Base-by-base conservation (phyloP, 1,140 invertebrate species). In the Himalopsyche phryganea region DNA sequence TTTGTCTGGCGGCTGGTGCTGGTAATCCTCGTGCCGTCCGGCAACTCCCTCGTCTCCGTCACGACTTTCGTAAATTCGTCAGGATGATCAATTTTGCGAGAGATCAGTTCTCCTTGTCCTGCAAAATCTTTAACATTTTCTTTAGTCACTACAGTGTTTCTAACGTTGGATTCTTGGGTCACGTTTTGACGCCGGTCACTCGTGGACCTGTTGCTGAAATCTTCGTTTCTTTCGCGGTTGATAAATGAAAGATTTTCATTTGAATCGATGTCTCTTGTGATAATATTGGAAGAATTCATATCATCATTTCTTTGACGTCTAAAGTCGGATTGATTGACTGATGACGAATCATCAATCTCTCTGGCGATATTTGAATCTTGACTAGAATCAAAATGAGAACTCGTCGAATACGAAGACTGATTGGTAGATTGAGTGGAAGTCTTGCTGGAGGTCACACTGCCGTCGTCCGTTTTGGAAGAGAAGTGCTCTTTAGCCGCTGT, bases 1-100 rank as follows among this genome's bases (percentile, higher is more conserved):
- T 77, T 80, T 17, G 81, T 83, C 60, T 85, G 83, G 35, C 83
- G 80, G 45, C 78, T 76, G 32, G 82, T 85, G 59, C 83, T 85
- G 15, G 83, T 85, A 1, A 85, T 79, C 55, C 75, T 76, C 13
- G 82, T 83, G 14, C 84, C 84, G 66, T 85, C 83, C 10, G 82
- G 80, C n/a, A 85, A 68, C 19, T 78, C 77, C 62, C 83, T 80
- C 1, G 82, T 85, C 58, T 85, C 84, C 17, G 80, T 81, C 10
- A 80, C 80, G 56, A 85, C 77, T 69, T 80, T 84, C 5, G 83
- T 84, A 65, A 82, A 82, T 6, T 80, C 77, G 65, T 83, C 81
- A 6, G 80, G 80, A 66, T 82, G 81, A 49, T 81, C 78, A n/a
- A 82, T 71, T 65, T 81, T 80, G 36, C 79, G 74, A 11, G 80